Evolutionary conservation across 2,888 invertebrate species (phyloP).

Genomic region (Smittia aterrima): DNA sequence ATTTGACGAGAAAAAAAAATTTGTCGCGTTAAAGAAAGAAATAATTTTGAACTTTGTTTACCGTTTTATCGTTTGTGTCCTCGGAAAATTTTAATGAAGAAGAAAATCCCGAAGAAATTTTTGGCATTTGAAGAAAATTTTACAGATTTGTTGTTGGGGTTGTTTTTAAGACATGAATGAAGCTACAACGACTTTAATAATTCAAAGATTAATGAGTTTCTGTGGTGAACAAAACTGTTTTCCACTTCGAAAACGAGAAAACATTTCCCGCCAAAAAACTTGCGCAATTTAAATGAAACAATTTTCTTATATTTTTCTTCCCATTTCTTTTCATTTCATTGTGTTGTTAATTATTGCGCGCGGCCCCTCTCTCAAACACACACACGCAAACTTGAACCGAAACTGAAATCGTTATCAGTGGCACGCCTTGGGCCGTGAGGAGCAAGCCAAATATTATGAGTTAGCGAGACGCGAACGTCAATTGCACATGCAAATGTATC

Average conservation of each 20-base stretch:
- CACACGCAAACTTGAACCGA: slow-evolving; percentile 43
- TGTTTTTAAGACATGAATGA: slow-evolving; percentile 49
- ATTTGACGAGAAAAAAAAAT: too few species aligned
- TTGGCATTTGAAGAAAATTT: slow-evolving; percentile 46
- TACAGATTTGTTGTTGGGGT: slow-evolving; percentile 53
- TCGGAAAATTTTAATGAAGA: too few species aligned
- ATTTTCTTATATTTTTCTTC: slow-evolving; percentile 35
- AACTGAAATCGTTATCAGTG: slow-evolving; percentile 67
- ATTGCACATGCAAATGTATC: slow-evolving; percentile 98
- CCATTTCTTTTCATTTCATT: slow-evolving; percentile 43
- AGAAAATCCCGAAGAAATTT: neutral
- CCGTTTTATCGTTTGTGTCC: too few species aligned
- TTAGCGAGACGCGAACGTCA: slow-evolving; percentile 97
- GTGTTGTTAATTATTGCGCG: slow-evolving; percentile 42
- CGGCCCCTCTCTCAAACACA: slow-evolving; percentile 40
- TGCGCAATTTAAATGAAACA: too few species aligned
- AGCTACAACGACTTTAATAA: neutral
- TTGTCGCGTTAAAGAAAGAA: too few species aligned
- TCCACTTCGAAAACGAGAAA: neutral
- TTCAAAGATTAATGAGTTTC: too few species aligned
- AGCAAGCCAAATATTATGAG: slow-evolving; percentile 99
- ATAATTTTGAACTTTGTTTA: too few species aligned
- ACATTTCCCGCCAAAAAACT: neutral
- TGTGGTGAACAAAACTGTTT: neutral
- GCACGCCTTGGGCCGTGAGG: slow-evolving; percentile 99